Conservation (phyloP, 2,888 invertebrate genomes). For the Ferdinandea cuprea region DNA sequence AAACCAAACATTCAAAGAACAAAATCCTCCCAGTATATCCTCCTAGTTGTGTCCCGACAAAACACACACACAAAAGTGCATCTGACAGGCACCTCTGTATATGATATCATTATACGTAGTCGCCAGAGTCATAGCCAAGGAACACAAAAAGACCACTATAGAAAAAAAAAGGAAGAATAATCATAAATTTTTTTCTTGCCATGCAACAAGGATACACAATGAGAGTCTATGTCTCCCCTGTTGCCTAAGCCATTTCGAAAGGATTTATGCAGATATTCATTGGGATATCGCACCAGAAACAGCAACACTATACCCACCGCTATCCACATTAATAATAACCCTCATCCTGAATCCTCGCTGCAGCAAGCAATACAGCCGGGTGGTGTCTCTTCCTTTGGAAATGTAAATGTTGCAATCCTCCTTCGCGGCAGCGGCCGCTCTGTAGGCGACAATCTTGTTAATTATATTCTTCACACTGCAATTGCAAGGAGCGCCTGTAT, state of each 20-base stretch:
- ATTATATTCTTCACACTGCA: conserved; percentile 75
- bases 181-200: conserved; percentile 68
- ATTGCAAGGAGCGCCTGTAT: conserved; percentile 62
- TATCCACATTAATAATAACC: conserved; percentile 73
- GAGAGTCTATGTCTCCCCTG: conserved; percentile 64
- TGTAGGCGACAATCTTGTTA: conserved; percentile 74
- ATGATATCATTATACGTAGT: conserved; percentile 62
- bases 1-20: conserved; percentile 54
- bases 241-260: conserved; percentile 72
- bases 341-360: conserved; percentile 53
- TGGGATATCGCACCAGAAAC: conserved; percentile 66
- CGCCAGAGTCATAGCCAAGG: conserved; percentile 21
- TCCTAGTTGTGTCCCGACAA: conserved; percentile 40
- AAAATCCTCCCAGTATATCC: conserved; percentile 46
- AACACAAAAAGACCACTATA: conserved; percentile 19
- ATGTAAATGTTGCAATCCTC: conserved; percentile 53
- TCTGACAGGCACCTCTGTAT: conserved; percentile 37
- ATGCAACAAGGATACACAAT: conserved; percentile 69
- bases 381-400: conserved; percentile 18
- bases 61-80: conserved; percentile 46
- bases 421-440: neutral
- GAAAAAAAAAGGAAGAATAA: conserved; percentile 60
- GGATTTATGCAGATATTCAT: conserved; percentile 75
- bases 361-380: too few relatives aligned
- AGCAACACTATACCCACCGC: conserved; percentile 42